A percentile compares a stretch with the other conserved stretches of the same genome.
Conservation (phyloP, 2,113 vertebrate genomes). For the Passer montanus region DNA sequence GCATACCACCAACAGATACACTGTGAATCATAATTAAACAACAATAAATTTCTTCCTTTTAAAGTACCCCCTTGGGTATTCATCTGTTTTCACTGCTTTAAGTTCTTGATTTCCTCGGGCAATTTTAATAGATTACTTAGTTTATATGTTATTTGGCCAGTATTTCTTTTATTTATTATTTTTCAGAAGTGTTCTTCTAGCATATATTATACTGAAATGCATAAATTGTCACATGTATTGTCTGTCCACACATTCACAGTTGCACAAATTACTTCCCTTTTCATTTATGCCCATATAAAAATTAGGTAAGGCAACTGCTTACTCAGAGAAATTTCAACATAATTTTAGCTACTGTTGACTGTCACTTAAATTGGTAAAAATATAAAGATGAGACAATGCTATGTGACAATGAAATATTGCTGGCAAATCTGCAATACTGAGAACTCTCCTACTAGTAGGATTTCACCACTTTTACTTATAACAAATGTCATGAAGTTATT, state of each 20-base stretch:
- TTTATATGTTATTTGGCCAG: background rate
- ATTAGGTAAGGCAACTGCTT: conserved; percentile 40
- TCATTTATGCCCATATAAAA: background rate
- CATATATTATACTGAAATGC: background rate
- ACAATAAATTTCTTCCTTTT: background rate
- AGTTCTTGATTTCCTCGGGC: background rate
- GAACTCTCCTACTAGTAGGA: background rate
- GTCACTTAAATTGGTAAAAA: conserved; percentile 14
- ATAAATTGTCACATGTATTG: background rate
- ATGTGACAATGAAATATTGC: background rate
- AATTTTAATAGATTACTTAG: background rate
- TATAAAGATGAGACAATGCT: background rate
- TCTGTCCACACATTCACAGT: conserved; percentile 4
- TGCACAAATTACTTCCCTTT: conserved; percentile 35
- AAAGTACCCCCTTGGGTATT: background rate
- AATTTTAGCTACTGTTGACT: conserved; percentile 22
- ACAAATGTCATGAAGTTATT: background rate
- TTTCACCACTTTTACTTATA: background rate
- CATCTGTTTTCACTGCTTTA: background rate
- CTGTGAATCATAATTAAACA: background rate
- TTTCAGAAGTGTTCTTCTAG: background rate
- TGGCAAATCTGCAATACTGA: background rate
- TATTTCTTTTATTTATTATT: background rate
- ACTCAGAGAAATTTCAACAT: conserved; percentile 21
- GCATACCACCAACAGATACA: background rate